Base-by-base conservation (phyloP, 2,113 vertebrate genomes). In the Chloebia gouldiae region DNA sequence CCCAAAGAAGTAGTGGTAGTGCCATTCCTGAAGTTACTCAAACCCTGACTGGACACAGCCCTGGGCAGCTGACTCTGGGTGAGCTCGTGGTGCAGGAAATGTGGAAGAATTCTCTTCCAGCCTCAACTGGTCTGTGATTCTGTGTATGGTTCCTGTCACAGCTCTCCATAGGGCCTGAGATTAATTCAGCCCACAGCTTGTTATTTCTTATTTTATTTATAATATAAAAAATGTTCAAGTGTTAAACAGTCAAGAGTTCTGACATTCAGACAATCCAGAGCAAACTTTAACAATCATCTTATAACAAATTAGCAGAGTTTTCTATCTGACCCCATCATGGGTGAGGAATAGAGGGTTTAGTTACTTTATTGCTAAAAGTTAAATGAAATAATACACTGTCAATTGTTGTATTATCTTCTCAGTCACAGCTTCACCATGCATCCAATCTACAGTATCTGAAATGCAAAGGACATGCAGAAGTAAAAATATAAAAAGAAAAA, bases 371-470 rank as follows among this genome's bases (percentile, higher is more conserved):
- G 99, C 99, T 99, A 99, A 98, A 98, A 98, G 98, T 99, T 98
- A 98, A 98, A 98, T 98, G 97, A 98, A 98, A 99, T 98, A 99
- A 99, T 98, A 99, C 98, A 99, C 98, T 98, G 99, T 98, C 97
- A 82, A 98, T 98, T 98, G 96, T 97, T 96, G 96, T 98, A 98
- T 98, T 98, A 98, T 98, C 96, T 98, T 98, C 98, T 98, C 98
- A 98, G 98, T 99, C 98, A 98, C 99, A 98, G 98, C 98, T 98
- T 99, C 98, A 99, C 99, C 99, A 99, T 99, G 99, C 99, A 99
- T 98, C 98, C 99, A 98, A 97, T 99, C 99, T 98, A 98, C 97
- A 98, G 98, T 98, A 98, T 99, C 98, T 98, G 99, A 99, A 99
- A 99, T 99, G 99, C 99, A 98, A 99, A 98, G 97, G 97, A 99